Percentiles rank a stretch among this genome's conserved stretches.
Conservation (phyloP, 1,140 invertebrate species). For the Trichogramma pretiosum region DNA sequence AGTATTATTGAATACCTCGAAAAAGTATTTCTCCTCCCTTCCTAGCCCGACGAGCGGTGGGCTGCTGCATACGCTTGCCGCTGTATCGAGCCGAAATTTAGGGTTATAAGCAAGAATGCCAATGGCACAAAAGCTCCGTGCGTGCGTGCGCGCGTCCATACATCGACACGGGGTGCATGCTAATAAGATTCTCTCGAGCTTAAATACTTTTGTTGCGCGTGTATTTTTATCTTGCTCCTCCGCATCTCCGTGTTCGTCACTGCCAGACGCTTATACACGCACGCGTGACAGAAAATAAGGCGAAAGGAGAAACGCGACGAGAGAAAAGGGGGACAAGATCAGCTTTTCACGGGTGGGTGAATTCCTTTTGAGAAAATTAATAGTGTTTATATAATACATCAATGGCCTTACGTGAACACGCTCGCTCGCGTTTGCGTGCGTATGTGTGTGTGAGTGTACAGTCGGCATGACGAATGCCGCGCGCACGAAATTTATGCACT, state of each 20-base stretch:
- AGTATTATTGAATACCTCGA: no score
- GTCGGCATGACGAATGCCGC: constrained; percentile 1
- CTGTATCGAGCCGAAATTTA: no score
- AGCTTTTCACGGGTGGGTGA: constrained; percentile 38
- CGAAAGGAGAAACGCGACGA: no score
- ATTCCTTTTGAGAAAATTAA: constrained; percentile 40
- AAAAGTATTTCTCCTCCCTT: no score
- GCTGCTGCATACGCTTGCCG: no score
- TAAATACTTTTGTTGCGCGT: no score
- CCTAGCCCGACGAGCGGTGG: no score
- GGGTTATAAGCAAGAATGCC: constrained; percentile 20
- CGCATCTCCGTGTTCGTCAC: constrained; percentile 8
- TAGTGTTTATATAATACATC: constrained; percentile 36
- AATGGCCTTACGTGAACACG: no score
- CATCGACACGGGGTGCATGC: constrained; percentile 29
- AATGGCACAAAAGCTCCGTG: constrained; percentile 22
- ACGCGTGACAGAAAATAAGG: constrained; percentile 10
- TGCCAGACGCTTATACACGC: not conserved
- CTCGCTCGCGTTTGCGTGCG: no score
- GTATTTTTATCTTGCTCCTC: not conserved
- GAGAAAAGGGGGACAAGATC: constrained; percentile 9
- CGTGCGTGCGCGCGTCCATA: constrained; percentile 27
- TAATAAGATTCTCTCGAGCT: constrained; percentile 24
- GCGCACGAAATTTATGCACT: constrained; percentile 28
- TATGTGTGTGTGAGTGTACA: no score